These are phyloP conservation scores for Leguminivora glycinivorella DNA, from an alignment of 1,140 invertebrate species.

Conservation along the genomic window DNA sequence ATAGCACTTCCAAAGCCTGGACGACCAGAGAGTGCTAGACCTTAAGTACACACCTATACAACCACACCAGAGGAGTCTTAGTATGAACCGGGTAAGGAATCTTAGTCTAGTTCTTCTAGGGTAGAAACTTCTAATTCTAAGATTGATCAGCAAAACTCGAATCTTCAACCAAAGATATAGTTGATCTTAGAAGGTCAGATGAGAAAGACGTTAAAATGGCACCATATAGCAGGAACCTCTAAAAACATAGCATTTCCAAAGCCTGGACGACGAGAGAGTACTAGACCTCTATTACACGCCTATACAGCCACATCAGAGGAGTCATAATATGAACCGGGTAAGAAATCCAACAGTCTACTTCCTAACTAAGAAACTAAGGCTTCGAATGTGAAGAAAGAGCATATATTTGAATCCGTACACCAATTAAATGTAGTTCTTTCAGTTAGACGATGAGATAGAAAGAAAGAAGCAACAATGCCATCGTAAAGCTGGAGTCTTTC, in stretches of 20 bases:
- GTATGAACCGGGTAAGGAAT: constrained; percentile 73
- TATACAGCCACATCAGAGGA: constrained; percentile 70
- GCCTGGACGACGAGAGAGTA: constrained; percentile 63
- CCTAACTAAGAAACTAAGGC: too few relatives aligned
- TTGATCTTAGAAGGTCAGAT: too few relatives aligned
- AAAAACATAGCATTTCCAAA: constrained; percentile 60
- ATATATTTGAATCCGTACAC: too few relatives aligned
- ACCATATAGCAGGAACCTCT: constrained; percentile 65
- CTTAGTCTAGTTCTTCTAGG: too few relatives aligned
- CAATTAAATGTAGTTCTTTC: too few relatives aligned
- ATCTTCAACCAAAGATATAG: too few relatives aligned
- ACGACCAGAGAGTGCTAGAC: constrained; percentile 66
- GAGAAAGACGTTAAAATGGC: constrained; percentile 42
- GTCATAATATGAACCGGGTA: constrained; percentile 77
- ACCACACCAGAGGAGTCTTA: constrained; percentile 72
- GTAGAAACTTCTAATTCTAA: too few relatives aligned
- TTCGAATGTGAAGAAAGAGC: too few relatives aligned
- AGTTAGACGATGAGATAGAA: too few relatives aligned
- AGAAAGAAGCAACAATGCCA: constrained; percentile 45
- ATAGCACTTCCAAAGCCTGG: constrained; percentile 60
- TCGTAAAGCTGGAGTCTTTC: constrained; percentile 62
- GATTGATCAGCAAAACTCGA: too few relatives aligned
- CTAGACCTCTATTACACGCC: constrained; percentile 68
- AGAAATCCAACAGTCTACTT: constrained; percentile 20
- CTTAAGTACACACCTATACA: constrained; percentile 69